Evolutionary conservation across 2,797 vertebrate genomes (phyloP), one percentile per base, ranked within the genome.

Genomic region (Semaprochilodus insignis): DNA sequence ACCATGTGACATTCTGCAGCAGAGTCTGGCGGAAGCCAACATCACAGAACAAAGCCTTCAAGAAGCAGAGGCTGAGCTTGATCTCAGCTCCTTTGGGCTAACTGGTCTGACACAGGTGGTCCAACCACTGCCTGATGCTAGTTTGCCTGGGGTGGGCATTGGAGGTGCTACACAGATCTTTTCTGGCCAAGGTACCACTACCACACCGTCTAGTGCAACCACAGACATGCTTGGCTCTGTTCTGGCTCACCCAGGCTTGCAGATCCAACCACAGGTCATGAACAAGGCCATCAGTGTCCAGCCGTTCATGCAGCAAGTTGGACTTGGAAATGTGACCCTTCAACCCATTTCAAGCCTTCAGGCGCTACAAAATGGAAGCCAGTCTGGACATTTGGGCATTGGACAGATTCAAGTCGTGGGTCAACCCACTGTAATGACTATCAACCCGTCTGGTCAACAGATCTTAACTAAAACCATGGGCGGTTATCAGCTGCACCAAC

Each of bases 371-470:
- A 99, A 99, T 0, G 98, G 98, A 48, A 96, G 96, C 88, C 96
- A 97, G 6, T 93, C 97, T 21, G 96, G 97, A 0, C 91, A 96
- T 0, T 85, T 99, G 83, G 97, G 98, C 54, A 95, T 99, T 7
- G 97, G 97, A 19, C 98, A 97, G 83, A 99, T 99, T 91, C 98
- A 99, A 86, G 98, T 99, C 83, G 96, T 99, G 0, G 96, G 97
- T 10, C 97, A 99, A 85, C 96, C 97, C 83, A 93, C 95, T 0
- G 97, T 99, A 90, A 99, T 99, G 98, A 96, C 98, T n/a, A 98
- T 99, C 88, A 99, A 99, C 91, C 96, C 96, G 2, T 93, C 97
- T 8, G 88, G 95, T 2, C 98, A 96, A 83, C 97, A 95, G 83
- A 95, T 99, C 81, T 89, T 99, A 75, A 92, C 97, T 63, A 99